Evolutionary conservation across 2,113 vertebrate genomes (phyloP), one percentile per base, ranked within the genome.

Genomic region (Eolophus roseicapilla): DNA sequence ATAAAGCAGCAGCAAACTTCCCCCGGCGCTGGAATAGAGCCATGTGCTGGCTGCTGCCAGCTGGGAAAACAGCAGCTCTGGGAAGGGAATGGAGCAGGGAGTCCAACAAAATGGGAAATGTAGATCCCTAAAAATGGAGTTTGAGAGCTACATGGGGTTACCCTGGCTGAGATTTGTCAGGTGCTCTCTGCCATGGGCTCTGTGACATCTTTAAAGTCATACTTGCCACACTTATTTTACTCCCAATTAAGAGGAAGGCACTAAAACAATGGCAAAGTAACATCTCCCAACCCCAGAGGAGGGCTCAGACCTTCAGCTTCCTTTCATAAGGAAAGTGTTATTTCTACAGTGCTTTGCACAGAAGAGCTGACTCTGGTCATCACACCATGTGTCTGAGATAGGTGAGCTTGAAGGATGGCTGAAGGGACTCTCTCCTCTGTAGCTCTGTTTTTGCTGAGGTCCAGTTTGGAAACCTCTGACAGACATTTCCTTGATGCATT

Each of bases 81-180:
- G 67, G 47, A 65, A 59, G 37, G 55, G 68, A 55, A 39, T 0
- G 10, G 62, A 59, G 57, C 25, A 23, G 28, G 15, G 39, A 12
- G 20, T 37, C 64, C 21, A 19, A 5, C 13, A 7, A 0, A 1
- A 14, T 5, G 49, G 44, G 44, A 55, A 81, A 21, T 0, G 4
- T 31, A 6, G n/a, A 7, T 31, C 35, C 76, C 76, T 71, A 5
- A 27, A 10, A 71, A 10, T 31, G 71, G 67, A 68, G 18, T 37
- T 62, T 13, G 80, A n/a, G 39, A 23, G 37, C 50, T 35, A 35
- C 1, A 1, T 21, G 53, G 41, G 29, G 21, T 78, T 25, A 24
- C 5, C 49, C 31, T 29, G 19, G 9, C 6, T 21, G 43, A 20
- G n/a, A 13, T 53, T 33, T 50, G 31, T 47, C 76, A 31, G 50